Evolutionary conservation across 2,888 invertebrate genomes (phyloP), one percentile per base, ranked within the genome.

Genomic region (Synanthedon vespiformis): DNA sequence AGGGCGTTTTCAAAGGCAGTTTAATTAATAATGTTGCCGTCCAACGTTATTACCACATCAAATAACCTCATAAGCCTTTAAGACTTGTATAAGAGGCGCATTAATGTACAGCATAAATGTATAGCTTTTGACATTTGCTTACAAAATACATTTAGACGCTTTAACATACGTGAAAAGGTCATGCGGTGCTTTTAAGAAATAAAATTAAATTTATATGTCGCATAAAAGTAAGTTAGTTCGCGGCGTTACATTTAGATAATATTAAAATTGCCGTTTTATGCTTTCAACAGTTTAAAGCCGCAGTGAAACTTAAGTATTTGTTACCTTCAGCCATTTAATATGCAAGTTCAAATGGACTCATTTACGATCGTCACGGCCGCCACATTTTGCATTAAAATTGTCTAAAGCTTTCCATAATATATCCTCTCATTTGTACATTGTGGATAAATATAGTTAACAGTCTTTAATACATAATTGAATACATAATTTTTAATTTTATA

Each of bases 241-340:
- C 55, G 55, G 59, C 61, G 59, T 52, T 56, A 59, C 58, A 57
- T 64, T 63, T 58, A 60, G 61, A 62, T 67, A 61, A 64, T 64
- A 69, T 64, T 70, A 66, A 67, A 61, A 56, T 57, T 63, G 59
- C 62, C 63, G 64, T 66, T 70, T 69, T 64, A 74, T 61, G 65
- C 53, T 62, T 60, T 61, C 59, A 63, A 61, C 65, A 61, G 59
- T 65, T 68, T 63, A 56, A 65, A 62, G 62, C 59, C 57, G 61
- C 58, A 67, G 61, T 72, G 62, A 69, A 72, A 68, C 60, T 66
- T 64, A 61, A 67, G 58, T 61, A 64, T 59, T 60, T 68, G 62
- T 58, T 54, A 53, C 55, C 44, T 57, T 55, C 40, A 16, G 14
- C 11, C 16, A 6, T 48, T 44, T 44, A 44, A 44, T 44, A 44